These are phyloP conservation scores for Danaus chrysippus DNA, from an alignment of 2,888 invertebrate species.

Conservation along the genomic window DNA sequence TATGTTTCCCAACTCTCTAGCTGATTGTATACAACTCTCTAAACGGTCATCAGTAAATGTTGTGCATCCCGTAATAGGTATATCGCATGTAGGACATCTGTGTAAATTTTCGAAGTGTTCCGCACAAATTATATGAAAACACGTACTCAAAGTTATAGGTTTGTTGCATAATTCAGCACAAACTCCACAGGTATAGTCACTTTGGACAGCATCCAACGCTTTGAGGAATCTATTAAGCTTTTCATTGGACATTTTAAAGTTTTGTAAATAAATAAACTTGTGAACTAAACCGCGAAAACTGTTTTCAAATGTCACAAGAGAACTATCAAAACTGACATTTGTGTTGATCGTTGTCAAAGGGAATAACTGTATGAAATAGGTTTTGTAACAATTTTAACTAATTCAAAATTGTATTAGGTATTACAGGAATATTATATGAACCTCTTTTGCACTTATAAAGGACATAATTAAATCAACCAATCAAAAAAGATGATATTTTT, in stretches of 20 bases:
- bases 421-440: no score
- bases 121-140: constrained; percentile 64
- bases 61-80: constrained; percentile 45
- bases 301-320: background rate
- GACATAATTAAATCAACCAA: no score
- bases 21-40: constrained; percentile 47
- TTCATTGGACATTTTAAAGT: constrained; percentile 41
- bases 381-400: no score
- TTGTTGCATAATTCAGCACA: constrained; percentile 59
- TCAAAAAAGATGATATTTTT: no score
- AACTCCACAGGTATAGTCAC: constrained; percentile 55
- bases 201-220: constrained; percentile 56
- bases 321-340: background rate
- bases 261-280: background rate
- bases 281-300: background rate
- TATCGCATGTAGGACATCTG: constrained; percentile 55
- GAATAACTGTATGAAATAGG: no score
- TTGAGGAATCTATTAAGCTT: constrained; percentile 51
- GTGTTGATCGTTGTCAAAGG: background rate
- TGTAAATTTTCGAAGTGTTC: constrained; percentile 52
- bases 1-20: constrained; percentile 47
- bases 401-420: no score
- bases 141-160: constrained; percentile 62
- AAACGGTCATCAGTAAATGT: constrained; percentile 49
- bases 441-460: no score